These are phyloP conservation scores for Auanema freiburgensis DNA, from an alignment of 2,888 invertebrate species.

Conservation along the genomic window DNA sequence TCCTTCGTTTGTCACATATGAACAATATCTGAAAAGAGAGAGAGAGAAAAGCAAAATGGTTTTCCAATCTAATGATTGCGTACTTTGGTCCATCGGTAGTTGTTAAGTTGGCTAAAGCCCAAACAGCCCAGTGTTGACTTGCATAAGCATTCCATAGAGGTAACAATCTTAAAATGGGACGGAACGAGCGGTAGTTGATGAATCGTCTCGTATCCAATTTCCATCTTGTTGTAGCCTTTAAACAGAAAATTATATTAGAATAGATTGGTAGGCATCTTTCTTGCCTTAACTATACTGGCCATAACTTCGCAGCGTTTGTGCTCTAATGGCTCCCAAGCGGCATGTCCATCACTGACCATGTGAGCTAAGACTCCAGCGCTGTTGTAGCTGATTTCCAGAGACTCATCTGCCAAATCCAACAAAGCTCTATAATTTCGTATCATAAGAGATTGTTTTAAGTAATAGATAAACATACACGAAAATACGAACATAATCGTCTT, in stretches of 20 bases:
- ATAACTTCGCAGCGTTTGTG: constrained; percentile 48
- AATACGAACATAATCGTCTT: constrained; percentile 79
- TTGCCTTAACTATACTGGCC: constrained; percentile 51
- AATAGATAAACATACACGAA: constrained; percentile 70
- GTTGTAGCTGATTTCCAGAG: constrained; percentile 80
- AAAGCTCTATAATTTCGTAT: constrained; percentile 72
- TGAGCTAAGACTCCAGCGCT: constrained; percentile 81
- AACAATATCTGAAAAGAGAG: constrained; percentile 80
- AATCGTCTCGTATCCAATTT: constrained; percentile 83
- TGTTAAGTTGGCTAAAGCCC: constrained; percentile 95
- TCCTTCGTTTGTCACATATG: constrained; percentile 81
- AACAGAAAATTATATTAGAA: constrained; percentile 1
- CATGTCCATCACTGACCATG: constrained; percentile 86
- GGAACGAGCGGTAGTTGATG: constrained; percentile 94
- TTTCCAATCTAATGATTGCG: background rate
- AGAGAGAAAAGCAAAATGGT: too few species aligned
- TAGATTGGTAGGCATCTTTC: background rate
- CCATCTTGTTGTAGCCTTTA: constrained; percentile 82
- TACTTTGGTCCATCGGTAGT: constrained; percentile 78
- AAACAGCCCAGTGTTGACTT: constrained; percentile 82
- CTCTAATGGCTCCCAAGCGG: constrained; percentile 73
- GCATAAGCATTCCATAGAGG: constrained; percentile 48
- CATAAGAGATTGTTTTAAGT: background rate
- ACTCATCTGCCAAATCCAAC: constrained; percentile 83
- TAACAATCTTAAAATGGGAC: constrained; percentile 77